Conservation (phyloP, 92 coral and sea anemone genomes). For the Galaxea fascicularis region DNA sequence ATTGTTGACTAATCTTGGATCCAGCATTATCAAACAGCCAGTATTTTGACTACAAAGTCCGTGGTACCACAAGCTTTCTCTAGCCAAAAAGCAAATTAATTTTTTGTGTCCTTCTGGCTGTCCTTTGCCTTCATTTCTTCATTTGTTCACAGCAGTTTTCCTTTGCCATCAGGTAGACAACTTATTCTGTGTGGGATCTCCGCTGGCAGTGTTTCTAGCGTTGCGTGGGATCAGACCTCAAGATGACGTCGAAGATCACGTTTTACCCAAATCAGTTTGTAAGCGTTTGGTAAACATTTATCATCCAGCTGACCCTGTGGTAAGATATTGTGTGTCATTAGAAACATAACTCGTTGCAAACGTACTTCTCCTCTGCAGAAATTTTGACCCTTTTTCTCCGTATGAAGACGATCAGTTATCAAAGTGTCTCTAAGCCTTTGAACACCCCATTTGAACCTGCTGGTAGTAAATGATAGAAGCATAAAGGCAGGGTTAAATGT, state of each 20-base stretch:
- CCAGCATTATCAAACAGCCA: not conserved
- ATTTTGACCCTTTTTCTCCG: too few species aligned
- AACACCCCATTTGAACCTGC: too few species aligned
- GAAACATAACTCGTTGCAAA: too few species aligned
- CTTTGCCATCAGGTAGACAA: constrained; percentile 73
- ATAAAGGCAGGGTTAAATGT: too few species aligned
- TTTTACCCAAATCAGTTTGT: constrained; percentile 94
- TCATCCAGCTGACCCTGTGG: constrained; percentile 99
- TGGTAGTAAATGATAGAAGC: too few species aligned
- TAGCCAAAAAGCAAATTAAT: not conserved
- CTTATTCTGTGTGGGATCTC: constrained; percentile 92
- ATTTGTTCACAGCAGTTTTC: not conserved
- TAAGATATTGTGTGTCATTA: constrained; percentile 19
- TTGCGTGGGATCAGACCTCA: constrained; percentile 93
- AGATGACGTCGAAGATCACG: constrained; percentile 95
- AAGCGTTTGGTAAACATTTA: constrained; percentile 91
- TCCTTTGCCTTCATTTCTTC: not conserved
- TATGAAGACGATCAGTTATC: too few species aligned
- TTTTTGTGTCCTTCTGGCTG: too few species aligned
- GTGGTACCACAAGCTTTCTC: not conserved
- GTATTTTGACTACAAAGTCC: not conserved
- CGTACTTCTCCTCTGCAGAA: too few species aligned
- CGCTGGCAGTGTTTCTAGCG: constrained; percentile 94
- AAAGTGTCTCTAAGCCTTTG: too few species aligned
- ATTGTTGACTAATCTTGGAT: too few species aligned